Base-by-base conservation (phyloP, 2,888 invertebrate genomes). In the Actias luna region DNA sequence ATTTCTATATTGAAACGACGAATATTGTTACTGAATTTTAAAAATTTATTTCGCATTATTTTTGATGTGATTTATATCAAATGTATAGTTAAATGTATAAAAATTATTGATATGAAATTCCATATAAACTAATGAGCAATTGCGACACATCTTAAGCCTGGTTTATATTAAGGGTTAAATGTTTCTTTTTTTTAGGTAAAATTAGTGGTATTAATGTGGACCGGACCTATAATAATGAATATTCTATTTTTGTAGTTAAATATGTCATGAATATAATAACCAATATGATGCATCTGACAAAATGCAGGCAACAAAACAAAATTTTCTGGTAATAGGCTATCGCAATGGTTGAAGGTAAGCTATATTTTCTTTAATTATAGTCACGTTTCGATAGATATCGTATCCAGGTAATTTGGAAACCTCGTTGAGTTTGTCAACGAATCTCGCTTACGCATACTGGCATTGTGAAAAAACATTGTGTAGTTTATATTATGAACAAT, bases 401-500 rank as follows among this genome's bases (percentile, higher is more conserved):
- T 50, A 25, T 22, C 22, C 12, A 25, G 46, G 42, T 25, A 50
- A 50, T 22, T 50, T 50, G 25, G 25, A 50, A 50, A 55, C n/a
- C 18, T 55, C 29, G 16, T 55, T 29, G 7, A n/a, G 29, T 55
- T 55, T 55, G 29, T 29, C 29, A 29, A 55, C 29, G 29, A n/a
- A 29, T 55, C n/a, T 55, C 3, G n/a, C 25, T 50, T 50, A 14
- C n/a, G 16, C 8, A n/a, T 42, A 42, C 22, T 61, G 55, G 8
- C 8, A 42, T 42, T 42, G 8, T 18, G 42, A 8, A 42, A 18
- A 42, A n/a, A 42, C 42, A 39, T 61, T 39, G 31, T 39, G 35
- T 61, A 55, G n/a, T 58, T 62, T 42, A 57, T 62, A 58, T 57
- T 57, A 22, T 64, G 66, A 14, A 29, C 35, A 39, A 36, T 39